Evolutionary conservation across 2,113 vertebrate genomes (phyloP).

Genomic region (Phoenicopterus ruber): DNA sequence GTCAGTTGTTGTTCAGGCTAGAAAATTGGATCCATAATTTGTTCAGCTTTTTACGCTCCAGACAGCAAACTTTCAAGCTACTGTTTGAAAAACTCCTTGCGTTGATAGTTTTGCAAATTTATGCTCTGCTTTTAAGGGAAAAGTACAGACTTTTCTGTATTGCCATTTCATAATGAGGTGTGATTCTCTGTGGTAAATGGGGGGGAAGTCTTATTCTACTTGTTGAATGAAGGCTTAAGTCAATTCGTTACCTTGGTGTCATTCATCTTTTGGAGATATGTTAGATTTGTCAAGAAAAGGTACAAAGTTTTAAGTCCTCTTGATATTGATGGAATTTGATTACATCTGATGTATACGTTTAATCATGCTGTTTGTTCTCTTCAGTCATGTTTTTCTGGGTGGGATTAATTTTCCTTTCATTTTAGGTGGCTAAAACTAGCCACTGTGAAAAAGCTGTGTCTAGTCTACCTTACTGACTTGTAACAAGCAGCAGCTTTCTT

Average conservation of each 20-base stretch:
- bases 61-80: not conserved
- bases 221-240: not conserved
- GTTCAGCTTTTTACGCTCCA: not conserved
- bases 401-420: not conserved
- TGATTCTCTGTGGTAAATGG: not conserved
- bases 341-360: not conserved
- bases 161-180: not conserved
- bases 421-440: not conserved
- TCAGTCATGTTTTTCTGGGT: not conserved
- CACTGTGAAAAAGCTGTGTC: not conserved
- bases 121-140: not conserved
- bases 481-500: not conserved
- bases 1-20: not conserved
- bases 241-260: not conserved
- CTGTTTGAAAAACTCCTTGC: not conserved
- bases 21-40: not conserved
- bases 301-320: not conserved
- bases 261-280: not conserved
- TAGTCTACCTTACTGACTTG: not conserved
- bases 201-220: not conserved
- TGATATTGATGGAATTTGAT: not conserved
- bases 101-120: not conserved
- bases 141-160: not conserved
- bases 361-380: not conserved
- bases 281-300: not conserved